Evolutionary conservation across 2,113 vertebrate species (phyloP), one percentile per base, ranked within the genome.

Genomic region (Ochotona princeps): DNA sequence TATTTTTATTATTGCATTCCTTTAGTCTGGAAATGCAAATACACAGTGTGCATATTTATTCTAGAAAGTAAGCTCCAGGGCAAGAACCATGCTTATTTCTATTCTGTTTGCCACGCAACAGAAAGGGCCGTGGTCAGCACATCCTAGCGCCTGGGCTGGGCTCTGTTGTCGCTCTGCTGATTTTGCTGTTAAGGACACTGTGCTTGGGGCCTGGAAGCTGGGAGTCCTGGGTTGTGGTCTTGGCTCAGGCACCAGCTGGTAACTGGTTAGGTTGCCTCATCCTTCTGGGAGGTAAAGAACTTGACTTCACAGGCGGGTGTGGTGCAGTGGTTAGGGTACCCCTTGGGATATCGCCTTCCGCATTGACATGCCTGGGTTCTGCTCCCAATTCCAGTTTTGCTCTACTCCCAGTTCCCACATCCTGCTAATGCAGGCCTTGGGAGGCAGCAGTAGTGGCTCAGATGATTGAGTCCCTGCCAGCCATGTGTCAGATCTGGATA

Each of bases 1-100:
- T 83, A 94, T 65, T 85, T 65, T 85, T 93, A 89, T 80, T 63
- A 83, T 79, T 75, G 84, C 75, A 84, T 81, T 63, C 73, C 49
- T 30, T 75, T 76, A 69, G 32, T 35, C 61, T 91, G 38, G n/a
- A 87, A 89, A 89, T 83, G 49, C 67, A 91, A 87, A 89, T 17
- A 54, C 61, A 4, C 0, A 1, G 47, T 57, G 6, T 25, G 32
- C 49, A 72, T 91, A 76, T 87, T 96, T 92, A 91, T 86, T 94
- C 92, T 73, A 86, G 87, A 66, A 92, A 83, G 8, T 8, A 11
- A 82, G 81, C 89, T 72, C 0, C 5, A 51, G 61, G 72, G 72
- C 38, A 69, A 28, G 83, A 88, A 26, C 54, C 25, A 9, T 83
- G 60, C 47, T 61, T 83, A 26, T 83, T 92, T 96, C 63, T 78